These are phyloP conservation scores for Bombus vancouverensis DNA, from an alignment of 1,140 invertebrate species.

Conservation along the genomic window DNA sequence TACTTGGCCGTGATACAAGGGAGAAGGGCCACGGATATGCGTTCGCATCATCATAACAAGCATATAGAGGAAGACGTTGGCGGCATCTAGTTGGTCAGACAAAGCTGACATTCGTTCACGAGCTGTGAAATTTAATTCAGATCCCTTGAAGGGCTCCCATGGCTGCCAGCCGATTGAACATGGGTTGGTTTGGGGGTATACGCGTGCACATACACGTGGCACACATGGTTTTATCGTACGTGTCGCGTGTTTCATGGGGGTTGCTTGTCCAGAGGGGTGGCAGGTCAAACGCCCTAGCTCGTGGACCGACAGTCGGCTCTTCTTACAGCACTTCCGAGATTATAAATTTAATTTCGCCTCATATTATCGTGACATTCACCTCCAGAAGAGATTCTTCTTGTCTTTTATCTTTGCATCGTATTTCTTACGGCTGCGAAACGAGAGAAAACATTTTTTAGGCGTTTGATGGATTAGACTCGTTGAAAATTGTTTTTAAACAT, in stretches of 20 bases:
- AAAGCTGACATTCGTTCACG: constrained; percentile 69
- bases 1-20: neutral
- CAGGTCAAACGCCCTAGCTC: constrained; percentile 53
- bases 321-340: constrained; percentile 76
- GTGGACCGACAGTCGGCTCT: constrained; percentile 63
- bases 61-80: constrained; percentile 55
- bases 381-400: neutral
- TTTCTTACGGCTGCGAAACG: neutral
- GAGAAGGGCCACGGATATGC: neutral
- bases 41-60: constrained; percentile 29
- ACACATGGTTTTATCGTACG: constrained; percentile 37
- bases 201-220: constrained; percentile 33
- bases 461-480: no score
- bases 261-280: constrained; percentile 52
- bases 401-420: neutral
- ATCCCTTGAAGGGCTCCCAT: constrained; percentile 56
- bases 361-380: neutral
- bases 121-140: constrained; percentile 78
- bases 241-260: constrained; percentile 63
- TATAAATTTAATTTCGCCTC: constrained; percentile 74
- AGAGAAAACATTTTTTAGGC: no score
- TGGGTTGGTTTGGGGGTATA: constrained; percentile 46
- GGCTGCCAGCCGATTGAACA: constrained; percentile 52
- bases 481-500: no score
- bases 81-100: constrained; percentile 65